Evolutionary conservation across 1,140 invertebrate genomes (phyloP).

Genomic region (Hyposmocoma kahamanoa): DNA sequence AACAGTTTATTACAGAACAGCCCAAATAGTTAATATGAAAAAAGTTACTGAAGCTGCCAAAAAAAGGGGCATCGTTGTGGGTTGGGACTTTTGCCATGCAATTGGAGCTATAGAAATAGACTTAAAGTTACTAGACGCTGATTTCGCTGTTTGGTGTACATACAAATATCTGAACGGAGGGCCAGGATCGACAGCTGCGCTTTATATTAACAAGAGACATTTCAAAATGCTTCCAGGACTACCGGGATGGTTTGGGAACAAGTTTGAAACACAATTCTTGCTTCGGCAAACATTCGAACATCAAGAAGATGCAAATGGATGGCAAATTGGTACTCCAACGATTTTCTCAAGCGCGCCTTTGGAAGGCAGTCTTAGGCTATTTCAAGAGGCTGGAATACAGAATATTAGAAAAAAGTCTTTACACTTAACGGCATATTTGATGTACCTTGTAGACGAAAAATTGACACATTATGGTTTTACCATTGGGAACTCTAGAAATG

Average conservation of each 20-base stretch:
- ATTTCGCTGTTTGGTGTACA: slow-evolving; percentile 60
- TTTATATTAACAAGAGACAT: slow-evolving; percentile 56
- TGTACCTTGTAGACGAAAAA: slow-evolving; percentile 48
- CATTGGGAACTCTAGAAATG: slow-evolving; percentile 42
- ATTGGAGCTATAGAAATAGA: slow-evolving; percentile 42
- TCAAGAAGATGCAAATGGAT: slow-evolving; percentile 40
- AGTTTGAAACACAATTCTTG: slow-evolving; percentile 42
- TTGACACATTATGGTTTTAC: slow-evolving; percentile 33
- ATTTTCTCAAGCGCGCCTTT: slow-evolving; percentile 44
- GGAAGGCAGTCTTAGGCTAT: slow-evolving; percentile 44
- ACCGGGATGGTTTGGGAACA: slow-evolving; percentile 57
- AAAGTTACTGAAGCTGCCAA: slow-evolving; percentile 43
- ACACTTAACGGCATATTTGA: slow-evolving; percentile 49
- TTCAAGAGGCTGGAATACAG: slow-evolving; percentile 38
- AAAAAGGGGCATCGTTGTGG: slow-evolving; percentile 37
- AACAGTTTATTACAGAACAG: slow-evolving; percentile 48
- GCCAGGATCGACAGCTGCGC: slow-evolving; percentile 37
- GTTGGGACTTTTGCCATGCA: slow-evolving; percentile 57
- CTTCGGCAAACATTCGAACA: slow-evolving; percentile 53
- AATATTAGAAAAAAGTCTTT: slow-evolving; percentile 52
- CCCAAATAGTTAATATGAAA: slow-evolving; percentile 50
- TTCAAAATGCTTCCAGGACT: slow-evolving; percentile 40
- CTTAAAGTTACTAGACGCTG: slow-evolving; percentile 39
- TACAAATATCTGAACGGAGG: slow-evolving; percentile 62
- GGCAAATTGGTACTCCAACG: slow-evolving; percentile 50